Base-by-base conservation (phyloP, 1,140 invertebrate species). In the Aphelinus atriplicis region DNA sequence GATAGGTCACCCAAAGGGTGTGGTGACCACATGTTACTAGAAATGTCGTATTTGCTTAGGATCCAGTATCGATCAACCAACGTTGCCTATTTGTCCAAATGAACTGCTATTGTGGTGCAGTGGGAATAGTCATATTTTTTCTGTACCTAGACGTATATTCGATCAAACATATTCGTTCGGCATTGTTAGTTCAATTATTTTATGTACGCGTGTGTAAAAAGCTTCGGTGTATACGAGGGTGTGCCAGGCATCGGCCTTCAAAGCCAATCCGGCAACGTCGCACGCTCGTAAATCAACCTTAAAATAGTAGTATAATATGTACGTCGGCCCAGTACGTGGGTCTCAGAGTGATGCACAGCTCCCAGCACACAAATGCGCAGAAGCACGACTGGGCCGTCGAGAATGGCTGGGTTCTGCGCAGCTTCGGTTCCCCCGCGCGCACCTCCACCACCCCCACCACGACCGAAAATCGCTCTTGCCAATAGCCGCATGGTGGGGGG, bases 281-380 rank as follows among this genome's bases (percentile, higher is more conserved):
- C 67, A 9, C 81, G 51, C 73, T 78, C 81, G 81, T 88, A 85
- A 87, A 87, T 88, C 84, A 88, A 85, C 84, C 86, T 87, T 86
- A 87, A 87, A 88, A 86, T 87, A 88, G 86, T 87, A 87, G 83
- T 86, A 83, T 84, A 84, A 83, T 85, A 84, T 83, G 83, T 84
- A 83, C 75, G 80, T 75, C 56, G 51, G 77, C 72, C 58, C 72
- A 74, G 71, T 80, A 77, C 61, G 77, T 78, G 73, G 56, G 66
- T 56, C 69, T 61, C 70, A 63, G 7, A 7, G 9, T 26, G 26
- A 26, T 26, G 60, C 48, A 64, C 64, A 63, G 73, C 68, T 67
- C 62, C n/a, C 71, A 80, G 81, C 86, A 85, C 68, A 85, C 86
- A 85, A 78, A 75, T 87, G 86, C 84, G 84, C 82, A 78, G 71